Percentiles rank a stretch among this genome's conserved stretches.
These are phyloP conservation scores for Lepidocyrtoides sp. DNA, from an alignment of 2,888 invertebrate species.

Conservation along the genomic window DNA sequence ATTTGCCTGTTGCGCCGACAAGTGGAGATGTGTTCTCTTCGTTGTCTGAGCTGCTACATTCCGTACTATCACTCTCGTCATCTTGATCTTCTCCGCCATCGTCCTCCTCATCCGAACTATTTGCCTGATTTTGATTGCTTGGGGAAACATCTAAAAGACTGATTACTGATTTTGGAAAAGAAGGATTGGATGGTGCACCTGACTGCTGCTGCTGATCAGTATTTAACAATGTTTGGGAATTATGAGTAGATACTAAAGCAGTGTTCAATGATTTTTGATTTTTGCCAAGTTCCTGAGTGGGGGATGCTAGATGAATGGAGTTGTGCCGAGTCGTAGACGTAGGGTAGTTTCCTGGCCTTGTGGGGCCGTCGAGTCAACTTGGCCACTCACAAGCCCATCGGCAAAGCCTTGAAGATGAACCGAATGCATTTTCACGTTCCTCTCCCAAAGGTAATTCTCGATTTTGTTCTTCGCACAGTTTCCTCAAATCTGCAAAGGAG, in stretches of 20 bases:
- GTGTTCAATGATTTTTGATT: constrained; percentile 50
- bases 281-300: constrained; percentile 64
- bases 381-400: constrained; percentile 98
- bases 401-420: constrained; percentile 87
- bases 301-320: constrained; percentile 85
- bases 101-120: constrained; percentile 74
- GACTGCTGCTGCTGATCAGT: constrained; percentile 52
- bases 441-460: constrained; percentile 84
- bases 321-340: constrained; percentile 80
- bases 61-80: constrained; percentile 82
- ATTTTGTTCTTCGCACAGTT: constrained; percentile 84
- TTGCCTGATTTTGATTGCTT: constrained; percentile 67
- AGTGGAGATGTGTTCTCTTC: constrained; percentile 62
- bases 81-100: constrained; percentile 79
- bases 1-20: neutral
- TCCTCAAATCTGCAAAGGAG: constrained; percentile 83
- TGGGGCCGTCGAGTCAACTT: constrained; percentile 94
- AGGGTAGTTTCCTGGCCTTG: constrained; percentile 75
- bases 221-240: constrained; percentile 46
- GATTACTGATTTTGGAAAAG: constrained; percentile 71
- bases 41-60: constrained; percentile 77
- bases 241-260: constrained; percentile 54
- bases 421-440: constrained; percentile 83
- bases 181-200: constrained; percentile 39
- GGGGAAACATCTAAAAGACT: constrained; percentile 49